Evolutionary conservation across 2,113 vertebrate genomes (phyloP), one percentile per base, ranked within the genome.

Genomic region (Noturus placidus): DNA sequence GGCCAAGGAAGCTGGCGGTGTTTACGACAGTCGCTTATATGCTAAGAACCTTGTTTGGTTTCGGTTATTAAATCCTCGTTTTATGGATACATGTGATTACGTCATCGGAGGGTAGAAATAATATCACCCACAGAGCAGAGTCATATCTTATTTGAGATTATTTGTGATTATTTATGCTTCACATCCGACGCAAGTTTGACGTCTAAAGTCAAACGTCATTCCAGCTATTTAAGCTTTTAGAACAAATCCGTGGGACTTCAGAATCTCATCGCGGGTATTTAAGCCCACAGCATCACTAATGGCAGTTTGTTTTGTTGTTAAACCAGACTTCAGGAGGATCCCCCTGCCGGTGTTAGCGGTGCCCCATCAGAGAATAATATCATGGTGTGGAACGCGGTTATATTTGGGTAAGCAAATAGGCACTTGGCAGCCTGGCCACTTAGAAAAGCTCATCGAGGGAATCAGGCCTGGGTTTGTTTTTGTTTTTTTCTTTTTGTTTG

Each of bases 341-440:
- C 90, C 33, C 91, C 91, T 35, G 91, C 91, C 42, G 91, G 91
- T 83, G 91, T 92, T 9, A 92, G 91, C 50, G 91, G 90, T 42
- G 91, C 91, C 52, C 91, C 90, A 7, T 92, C 91, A 69, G 91
- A 92, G 69, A 92, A 91, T 89, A 92, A 92, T 57, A 92, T 92
- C 83, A 92, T 92, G 91, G 91, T 92, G 35, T 92, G 91, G 91
- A 92, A 92, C 76, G 91, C 91, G 69, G 91, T 92, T 38, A 91
- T 92, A 88, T 92, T 92, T 85, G 91, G 91, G 91, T 92, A 82
- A 89, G 87, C 69, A 67, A 76, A 85, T 70, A 7, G 22, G 10
- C 54, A 63, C 17, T 63, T 67, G n/a, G 7, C 38, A 74, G 56
- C 35, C 56, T 61, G 65, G 25, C 22, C 22, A 20, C 19, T 61